A percentile compares a stretch with the other conserved stretches of the same genome.
Evolutionary conservation across 30 jellyfish, hydroid and myxozoan genomes (phyloP).

Genomic region (Rhopilema esculentum): DNA sequence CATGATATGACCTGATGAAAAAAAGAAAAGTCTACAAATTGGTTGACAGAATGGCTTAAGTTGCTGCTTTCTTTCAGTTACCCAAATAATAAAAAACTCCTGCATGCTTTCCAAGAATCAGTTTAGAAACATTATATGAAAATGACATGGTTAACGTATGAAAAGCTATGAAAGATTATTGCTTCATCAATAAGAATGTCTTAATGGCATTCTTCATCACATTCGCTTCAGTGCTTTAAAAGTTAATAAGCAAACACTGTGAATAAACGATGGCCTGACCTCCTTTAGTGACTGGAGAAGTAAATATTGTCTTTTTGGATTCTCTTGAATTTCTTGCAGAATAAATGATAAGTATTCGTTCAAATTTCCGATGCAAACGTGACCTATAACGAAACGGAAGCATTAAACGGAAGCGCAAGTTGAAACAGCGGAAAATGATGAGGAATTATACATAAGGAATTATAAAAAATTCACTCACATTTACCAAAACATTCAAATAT

Average conservation of each 20-base stretch:
- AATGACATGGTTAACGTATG: not conserved
- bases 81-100: too few species aligned
- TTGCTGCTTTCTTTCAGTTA: too few species aligned
- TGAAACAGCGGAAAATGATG: too few species aligned
- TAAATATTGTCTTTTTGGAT: conserved; percentile 85
- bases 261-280: conserved; percentile 43
- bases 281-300: conserved; percentile 93
- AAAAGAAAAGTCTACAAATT: not conserved
- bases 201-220: too few species aligned
- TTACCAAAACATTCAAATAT: too few species aligned
- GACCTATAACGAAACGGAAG: conserved; percentile 64
- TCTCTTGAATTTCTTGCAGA: conserved; percentile 83
- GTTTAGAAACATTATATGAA: not conserved
- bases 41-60: not conserved
- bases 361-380: conserved; percentile 92
- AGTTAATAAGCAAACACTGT: too few species aligned
- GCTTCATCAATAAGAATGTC: too few species aligned
- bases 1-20: conserved; percentile 81
- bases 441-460: too few species aligned
- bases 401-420: not conserved
- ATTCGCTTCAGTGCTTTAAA: too few species aligned
- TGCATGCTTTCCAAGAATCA: not conserved
- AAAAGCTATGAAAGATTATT: too few species aligned
- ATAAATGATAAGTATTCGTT: conserved; percentile 89
- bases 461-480: too few species aligned